Evolutionary conservation across 2,888 invertebrate genomes (phyloP).

Genomic region (Taphrorychus bicolor): DNA sequence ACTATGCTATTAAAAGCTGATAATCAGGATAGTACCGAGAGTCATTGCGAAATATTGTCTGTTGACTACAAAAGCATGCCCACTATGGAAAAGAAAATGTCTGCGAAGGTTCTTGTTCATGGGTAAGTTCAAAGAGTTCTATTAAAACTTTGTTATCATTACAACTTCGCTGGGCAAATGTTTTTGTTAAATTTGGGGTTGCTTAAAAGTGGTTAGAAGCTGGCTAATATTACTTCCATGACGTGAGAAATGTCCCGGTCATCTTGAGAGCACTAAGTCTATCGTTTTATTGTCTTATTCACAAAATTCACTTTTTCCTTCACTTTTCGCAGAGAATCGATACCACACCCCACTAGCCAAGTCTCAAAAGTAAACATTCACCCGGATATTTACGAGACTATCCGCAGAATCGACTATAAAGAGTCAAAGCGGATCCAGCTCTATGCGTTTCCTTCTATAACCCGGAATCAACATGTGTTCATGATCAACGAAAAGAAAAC

Average conservation of each 20-base stretch:
- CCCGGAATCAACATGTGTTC: slow-evolving; percentile 70
- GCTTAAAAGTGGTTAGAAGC: no score
- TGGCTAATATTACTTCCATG: no score
- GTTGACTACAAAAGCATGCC: slow-evolving; percentile 43
- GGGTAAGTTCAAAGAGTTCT: slow-evolving; percentile 41
- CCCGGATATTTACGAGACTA: slow-evolving; percentile 44
- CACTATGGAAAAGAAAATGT: slow-evolving; percentile 44
- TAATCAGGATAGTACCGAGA: slow-evolving; percentile 5
- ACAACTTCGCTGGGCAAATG: no score
- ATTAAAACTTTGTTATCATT: neutral
- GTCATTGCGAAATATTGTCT: slow-evolving; percentile 39
- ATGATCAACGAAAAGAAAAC: slow-evolving; percentile 59
- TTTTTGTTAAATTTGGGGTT: neutral
- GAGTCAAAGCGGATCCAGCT: slow-evolving; percentile 67
- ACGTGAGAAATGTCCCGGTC: no score
- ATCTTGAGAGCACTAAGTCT: no score
- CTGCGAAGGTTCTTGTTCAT: slow-evolving; percentile 47
- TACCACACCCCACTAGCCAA: slow-evolving; percentile 46
- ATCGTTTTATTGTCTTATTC: neutral
- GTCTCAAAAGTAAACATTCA: slow-evolving; percentile 49
- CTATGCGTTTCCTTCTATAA: slow-evolving; percentile 74
- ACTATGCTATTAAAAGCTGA: slow-evolving; percentile 20
- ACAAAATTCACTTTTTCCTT: neutral
- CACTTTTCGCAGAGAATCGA: slow-evolving; percentile 41
- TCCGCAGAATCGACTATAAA: slow-evolving; percentile 47